Evolutionary conservation across 2,113 vertebrate genomes (phyloP).

Genomic region (Hippoglossus stenolepis): DNA sequence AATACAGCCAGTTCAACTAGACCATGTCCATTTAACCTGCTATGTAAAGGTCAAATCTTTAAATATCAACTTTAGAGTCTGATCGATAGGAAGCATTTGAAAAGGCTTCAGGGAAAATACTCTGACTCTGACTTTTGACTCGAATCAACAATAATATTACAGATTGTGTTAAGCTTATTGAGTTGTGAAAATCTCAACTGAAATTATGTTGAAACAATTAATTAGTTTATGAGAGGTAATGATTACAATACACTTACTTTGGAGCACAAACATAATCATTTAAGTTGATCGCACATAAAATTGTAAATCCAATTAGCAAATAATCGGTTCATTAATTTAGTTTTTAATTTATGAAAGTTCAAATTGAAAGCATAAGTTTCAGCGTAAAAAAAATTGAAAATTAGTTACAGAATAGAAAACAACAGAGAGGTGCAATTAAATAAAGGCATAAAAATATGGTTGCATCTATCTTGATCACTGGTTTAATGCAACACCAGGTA

Average conservation of each 20-base stretch:
- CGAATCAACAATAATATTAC: too few species aligned
- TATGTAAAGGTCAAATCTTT: neutral
- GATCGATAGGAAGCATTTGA: too few species aligned
- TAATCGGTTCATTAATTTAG: too few species aligned
- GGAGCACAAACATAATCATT: too few species aligned
- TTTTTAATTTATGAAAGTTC: too few species aligned
- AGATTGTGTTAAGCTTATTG: neutral
- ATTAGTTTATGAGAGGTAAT: neutral
- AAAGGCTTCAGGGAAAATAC: neutral
- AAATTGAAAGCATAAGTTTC: too few species aligned
- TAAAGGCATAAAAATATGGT: too few species aligned
- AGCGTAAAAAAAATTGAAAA: neutral
- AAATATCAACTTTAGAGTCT: neutral
- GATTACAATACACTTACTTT: neutral
- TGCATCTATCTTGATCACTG: neutral
- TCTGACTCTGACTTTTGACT: neutral
- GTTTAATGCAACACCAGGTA: neutral
- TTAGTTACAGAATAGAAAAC: neutral
- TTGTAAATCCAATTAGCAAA: too few species aligned
- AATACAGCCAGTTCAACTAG: neutral
- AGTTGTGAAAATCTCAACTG: too few species aligned
- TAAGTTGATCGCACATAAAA: too few species aligned
- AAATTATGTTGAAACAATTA: neutral
- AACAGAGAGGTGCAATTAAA: too few species aligned
- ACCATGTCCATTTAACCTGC: neutral